Percentiles rank a stretch among this genome's conserved stretches.
phyloP scores from a whole-genome alignment of 1,140 invertebrate genomes.

The Temnothorax curvispinosus region DNA sequence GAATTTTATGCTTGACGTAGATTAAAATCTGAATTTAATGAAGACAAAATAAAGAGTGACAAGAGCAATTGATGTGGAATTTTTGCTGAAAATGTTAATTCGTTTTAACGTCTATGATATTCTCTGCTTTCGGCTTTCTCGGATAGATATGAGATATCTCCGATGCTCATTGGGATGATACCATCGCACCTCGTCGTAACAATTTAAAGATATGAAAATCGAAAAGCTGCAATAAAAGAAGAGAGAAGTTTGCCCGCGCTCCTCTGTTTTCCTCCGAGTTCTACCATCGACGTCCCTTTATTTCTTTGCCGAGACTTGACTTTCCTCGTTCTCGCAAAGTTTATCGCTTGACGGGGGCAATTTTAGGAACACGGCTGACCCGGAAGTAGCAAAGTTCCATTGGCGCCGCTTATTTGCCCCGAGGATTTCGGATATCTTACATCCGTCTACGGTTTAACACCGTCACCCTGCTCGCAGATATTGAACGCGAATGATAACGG shows the following conservation, averaged over 20 bases:
- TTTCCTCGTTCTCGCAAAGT: conserved; percentile 51
- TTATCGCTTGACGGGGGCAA: conserved; percentile 55
- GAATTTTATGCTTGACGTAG: background rate
- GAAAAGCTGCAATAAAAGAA: conserved; percentile 45
- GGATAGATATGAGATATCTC: conserved; percentile 8
- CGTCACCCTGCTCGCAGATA: background rate
- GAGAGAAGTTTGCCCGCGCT: conserved; percentile 33
- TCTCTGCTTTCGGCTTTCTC: background rate
- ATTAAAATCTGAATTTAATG: background rate
- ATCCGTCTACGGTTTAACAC: conserved; percentile 34
- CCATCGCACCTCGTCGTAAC: conserved; percentile 28
- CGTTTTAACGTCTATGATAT: background rate
- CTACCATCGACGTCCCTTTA: conserved; percentile 39
- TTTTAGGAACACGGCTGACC: conserved; percentile 55
- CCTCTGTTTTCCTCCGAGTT: conserved; percentile 1
- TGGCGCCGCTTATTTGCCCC: conserved; percentile 47
- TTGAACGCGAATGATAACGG: background rate
- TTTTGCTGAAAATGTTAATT: background rate
- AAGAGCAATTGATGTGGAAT: background rate
- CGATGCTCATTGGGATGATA: conserved; percentile 11
- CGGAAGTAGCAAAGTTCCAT: conserved; percentile 55
- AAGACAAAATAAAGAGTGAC: background rate
- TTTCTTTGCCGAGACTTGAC: conserved; percentile 41
- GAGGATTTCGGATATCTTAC: conserved; percentile 29
- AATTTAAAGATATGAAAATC: conserved; percentile 59